Base-by-base conservation (phyloP, 1,140 invertebrate genomes). In the Andricus grossulariae region DNA sequence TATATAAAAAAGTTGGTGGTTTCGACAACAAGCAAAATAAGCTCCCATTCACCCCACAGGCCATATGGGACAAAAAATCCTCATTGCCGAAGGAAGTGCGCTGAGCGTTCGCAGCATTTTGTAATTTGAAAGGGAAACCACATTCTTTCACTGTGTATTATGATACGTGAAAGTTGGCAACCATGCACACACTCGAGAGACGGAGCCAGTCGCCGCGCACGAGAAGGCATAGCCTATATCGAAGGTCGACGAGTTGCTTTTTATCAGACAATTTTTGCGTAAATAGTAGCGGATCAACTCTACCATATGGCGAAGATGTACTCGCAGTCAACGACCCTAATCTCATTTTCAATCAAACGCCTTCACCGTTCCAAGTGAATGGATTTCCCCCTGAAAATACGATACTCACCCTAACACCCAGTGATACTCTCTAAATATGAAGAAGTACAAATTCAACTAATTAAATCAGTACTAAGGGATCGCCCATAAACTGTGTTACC, bases 61-160 rank as follows among this genome's bases (percentile, higher is more conserved):
- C 57, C 19, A 11, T 66, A 60, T 32, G 3, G 7, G 16, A 32
- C 21, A 77, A 72, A 78, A 66, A 72, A 82, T 77, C 72, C 57
- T 76, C 81, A 81, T 80, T 82, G 76, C 74, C 73, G 81, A 86
- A 74, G 85, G 86, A 88, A 84, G 80, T 87, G 76, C 80, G 78
- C 57, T 57, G 57, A 52, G 50, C 51, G 57, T 82, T 83, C 76
- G 72, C 80, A 75, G 84, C 88, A 90, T 90, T 90, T 90, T 90
- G 88, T 90, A 90, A 90, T 90, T 90, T 90, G 88, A 89, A 90
- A 90, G 88, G 89, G 88, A 90, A 90, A 90, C 88, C 86, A 89
- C 89, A 90, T 89, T 90, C 89, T 90, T 90, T 88, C 83, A 86
- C 88, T 87, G 83, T 86, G 86, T 89, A 89, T 89, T 90, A 90